Conservation (phyloP, 2,113 vertebrate genomes). For the Gasterosteus nipponicus region DNA sequence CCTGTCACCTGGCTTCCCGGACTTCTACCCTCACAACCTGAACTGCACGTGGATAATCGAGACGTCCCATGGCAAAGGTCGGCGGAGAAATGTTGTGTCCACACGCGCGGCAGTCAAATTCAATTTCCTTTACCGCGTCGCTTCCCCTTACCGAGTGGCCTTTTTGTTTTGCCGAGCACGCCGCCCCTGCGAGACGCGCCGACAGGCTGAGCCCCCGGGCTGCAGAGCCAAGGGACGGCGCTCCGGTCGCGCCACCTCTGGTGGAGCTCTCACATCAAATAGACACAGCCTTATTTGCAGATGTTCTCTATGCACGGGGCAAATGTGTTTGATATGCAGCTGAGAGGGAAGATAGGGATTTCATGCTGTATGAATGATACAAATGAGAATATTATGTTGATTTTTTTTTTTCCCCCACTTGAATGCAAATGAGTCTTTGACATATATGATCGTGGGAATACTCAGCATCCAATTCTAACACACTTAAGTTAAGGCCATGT, state of each 20-base stretch:
- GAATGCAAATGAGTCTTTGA: not conserved
- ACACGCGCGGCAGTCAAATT: slow-evolving; percentile 63
- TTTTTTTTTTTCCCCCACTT: not conserved
- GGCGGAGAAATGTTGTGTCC: slow-evolving; percentile 56
- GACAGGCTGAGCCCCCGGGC: slow-evolving; percentile 60
- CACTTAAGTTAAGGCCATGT: not conserved
- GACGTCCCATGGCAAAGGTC: slow-evolving; percentile 97
- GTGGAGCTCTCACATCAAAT: slow-evolving; percentile 32
- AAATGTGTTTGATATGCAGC: slow-evolving; percentile 35
- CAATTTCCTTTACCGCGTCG: slow-evolving; percentile 63
- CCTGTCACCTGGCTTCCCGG: slow-evolving; percentile 96
- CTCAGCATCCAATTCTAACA: not conserved
- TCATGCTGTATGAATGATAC: slow-evolving; percentile 9
- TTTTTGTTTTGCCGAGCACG: slow-evolving; percentile 57
- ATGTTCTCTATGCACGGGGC: slow-evolving; percentile 8
- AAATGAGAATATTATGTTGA: not conserved
- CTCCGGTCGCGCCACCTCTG: slow-evolving; percentile 53
- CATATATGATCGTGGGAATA: not conserved
- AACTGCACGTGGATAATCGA: slow-evolving; percentile 99
- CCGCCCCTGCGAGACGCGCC: slow-evolving; percentile 46
- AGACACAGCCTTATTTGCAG: slow-evolving; percentile 45
- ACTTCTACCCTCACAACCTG: slow-evolving; percentile 98
- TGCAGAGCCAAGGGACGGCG: slow-evolving; percentile 35
- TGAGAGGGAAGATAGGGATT: slow-evolving; percentile 6
- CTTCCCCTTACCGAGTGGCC: slow-evolving; percentile 47